phyloP scores from a whole-genome alignment of 2,888 invertebrate species.

The Stenoptilia bipunctidactyla region DNA sequence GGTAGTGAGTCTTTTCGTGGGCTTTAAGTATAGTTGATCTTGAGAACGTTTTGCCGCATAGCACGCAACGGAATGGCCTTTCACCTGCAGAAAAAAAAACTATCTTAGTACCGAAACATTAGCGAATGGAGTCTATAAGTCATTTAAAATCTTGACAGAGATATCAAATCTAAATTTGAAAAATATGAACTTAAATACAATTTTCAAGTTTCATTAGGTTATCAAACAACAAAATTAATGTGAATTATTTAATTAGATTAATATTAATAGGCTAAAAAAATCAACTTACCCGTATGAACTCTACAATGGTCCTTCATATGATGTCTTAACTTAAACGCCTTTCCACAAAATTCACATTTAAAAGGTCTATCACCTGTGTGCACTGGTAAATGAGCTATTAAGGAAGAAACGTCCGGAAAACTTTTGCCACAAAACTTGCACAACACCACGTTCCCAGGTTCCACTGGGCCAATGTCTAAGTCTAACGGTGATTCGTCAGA shows the following conservation, averaged over 20 bases:
- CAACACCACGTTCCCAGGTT: constrained; percentile 83
- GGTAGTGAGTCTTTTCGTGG: constrained; percentile 93
- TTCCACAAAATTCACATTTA: constrained; percentile 94
- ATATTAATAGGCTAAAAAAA: neutral
- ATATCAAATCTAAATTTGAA: too few relatives aligned
- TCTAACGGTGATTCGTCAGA: constrained; percentile 74
- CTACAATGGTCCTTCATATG: constrained; percentile 96
- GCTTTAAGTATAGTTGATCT: constrained; percentile 92
- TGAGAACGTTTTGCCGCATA: constrained; percentile 93
- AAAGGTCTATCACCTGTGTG: constrained; percentile 93
- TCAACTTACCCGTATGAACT: constrained; percentile 84
- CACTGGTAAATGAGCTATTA: constrained; percentile 89
- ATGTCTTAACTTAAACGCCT: constrained; percentile 91
- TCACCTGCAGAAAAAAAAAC: constrained; percentile 83
- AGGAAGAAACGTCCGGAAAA: constrained; percentile 89
- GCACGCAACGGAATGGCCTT: constrained; percentile 88
- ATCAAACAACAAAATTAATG: constrained; percentile 1
- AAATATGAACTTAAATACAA: too few relatives aligned
- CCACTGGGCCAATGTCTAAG: constrained; percentile 68
- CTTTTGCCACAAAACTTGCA: constrained; percentile 95
- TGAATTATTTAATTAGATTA: neutral
- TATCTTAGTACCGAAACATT: too few relatives aligned
- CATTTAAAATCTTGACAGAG: too few relatives aligned
- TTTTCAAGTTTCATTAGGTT: too few relatives aligned
- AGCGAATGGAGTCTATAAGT: too few relatives aligned